Evolutionary conservation across 2,888 invertebrate species (phyloP).

Genomic region (Blomia tropicalis): DNA sequence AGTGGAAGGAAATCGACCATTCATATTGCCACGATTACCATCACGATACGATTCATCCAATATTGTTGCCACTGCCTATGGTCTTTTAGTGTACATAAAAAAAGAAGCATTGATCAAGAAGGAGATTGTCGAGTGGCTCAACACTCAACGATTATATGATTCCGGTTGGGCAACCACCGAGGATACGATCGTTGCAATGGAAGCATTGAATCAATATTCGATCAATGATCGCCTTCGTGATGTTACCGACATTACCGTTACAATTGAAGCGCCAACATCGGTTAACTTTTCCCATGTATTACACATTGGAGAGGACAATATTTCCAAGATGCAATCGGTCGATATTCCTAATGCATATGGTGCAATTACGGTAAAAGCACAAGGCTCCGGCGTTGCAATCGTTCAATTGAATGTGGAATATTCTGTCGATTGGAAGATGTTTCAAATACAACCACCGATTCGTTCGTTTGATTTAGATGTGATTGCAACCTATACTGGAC

Average conservation of each 20-base stretch:
- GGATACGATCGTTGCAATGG: constrained; percentile 72
- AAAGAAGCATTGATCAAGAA: constrained; percentile 64
- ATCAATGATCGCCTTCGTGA: constrained; percentile 66
- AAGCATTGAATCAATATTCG: constrained; percentile 75
- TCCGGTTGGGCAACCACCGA: constrained; percentile 78
- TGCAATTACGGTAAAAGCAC: constrained; percentile 74
- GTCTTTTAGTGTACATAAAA: constrained; percentile 68
- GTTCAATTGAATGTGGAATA: constrained; percentile 82
- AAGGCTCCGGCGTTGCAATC: constrained; percentile 83
- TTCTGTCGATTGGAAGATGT: constrained; percentile 66
- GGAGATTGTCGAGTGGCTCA: constrained; percentile 75
- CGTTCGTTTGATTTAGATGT: constrained; percentile 61
- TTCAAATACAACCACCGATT: constrained; percentile 67
- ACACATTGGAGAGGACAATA: constrained; percentile 46
- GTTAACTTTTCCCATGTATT: constrained; percentile 42
- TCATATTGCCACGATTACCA: constrained; percentile 66
- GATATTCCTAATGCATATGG: constrained; percentile 88
- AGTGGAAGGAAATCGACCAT: constrained; percentile 71
- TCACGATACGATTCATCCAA: constrained; percentile 77
- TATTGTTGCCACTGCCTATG: constrained; percentile 82
- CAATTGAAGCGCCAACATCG: constrained; percentile 68
- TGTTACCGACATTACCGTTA: constrained; percentile 57
- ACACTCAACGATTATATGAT: constrained; percentile 65
- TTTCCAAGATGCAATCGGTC: constrained; percentile 59
- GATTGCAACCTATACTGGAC: constrained; percentile 58